Percentiles rank a stretch among this genome's conserved stretches.
Conservation (phyloP, 2,113 vertebrate genomes). For the Tyto alba region DNA sequence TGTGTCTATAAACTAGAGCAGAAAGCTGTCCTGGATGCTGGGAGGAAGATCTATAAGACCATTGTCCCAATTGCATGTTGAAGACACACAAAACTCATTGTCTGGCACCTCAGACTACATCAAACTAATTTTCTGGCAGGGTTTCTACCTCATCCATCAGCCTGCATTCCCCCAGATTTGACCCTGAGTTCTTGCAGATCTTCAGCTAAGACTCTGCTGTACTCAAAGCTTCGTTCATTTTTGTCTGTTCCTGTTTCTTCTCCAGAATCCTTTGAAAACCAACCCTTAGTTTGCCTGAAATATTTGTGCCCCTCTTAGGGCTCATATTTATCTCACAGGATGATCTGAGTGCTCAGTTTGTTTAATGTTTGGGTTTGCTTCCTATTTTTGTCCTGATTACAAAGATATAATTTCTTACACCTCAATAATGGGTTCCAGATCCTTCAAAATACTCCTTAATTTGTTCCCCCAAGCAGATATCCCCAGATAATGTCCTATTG, state of each 20-base stretch:
- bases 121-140: not conserved
- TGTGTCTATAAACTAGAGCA: not conserved
- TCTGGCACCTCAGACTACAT: not conserved
- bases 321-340: not conserved
- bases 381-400: not conserved
- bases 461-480: not conserved
- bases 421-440: slow-evolving; percentile 13
- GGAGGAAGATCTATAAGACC: not conserved
- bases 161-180: not conserved
- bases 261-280: not conserved
- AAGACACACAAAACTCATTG: not conserved
- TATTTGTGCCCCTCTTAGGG: not conserved
- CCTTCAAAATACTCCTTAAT: not conserved
- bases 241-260: not conserved
- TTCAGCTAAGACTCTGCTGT: not conserved
- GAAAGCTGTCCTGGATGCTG: not conserved
- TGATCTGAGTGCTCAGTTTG: not conserved
- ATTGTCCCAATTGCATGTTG: not conserved
- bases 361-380: not conserved
- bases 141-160: not conserved
- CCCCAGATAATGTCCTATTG: not conserved
- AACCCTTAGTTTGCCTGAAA: not conserved
- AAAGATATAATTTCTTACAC: not conserved
- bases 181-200: not conserved
- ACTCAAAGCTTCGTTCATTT: not conserved